Evolutionary conservation across 2,113 vertebrate genomes (phyloP), one percentile per base, ranked within the genome.

Genomic region (Rallus limicola): DNA sequence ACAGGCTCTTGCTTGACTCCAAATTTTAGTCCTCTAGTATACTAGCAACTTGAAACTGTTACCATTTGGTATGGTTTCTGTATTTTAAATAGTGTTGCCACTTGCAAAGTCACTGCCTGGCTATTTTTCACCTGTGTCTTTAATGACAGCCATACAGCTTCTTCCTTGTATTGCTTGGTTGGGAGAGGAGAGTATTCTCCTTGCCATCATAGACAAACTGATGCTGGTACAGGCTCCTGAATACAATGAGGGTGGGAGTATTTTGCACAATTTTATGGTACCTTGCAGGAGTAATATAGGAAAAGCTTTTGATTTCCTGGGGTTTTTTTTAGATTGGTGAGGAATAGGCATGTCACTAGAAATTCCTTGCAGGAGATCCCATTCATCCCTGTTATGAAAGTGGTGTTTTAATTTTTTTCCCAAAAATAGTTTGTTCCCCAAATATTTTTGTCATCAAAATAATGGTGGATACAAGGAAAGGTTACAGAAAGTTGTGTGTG

Each of bases 191-290:
- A 9, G 5, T 56, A 4, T 75, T 77, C 34, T 9, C 5, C 23
- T 67, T 82, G 31, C 28, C 9, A 9, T 79, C 5, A 0, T 12
- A 40, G 33, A 10, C 38, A 28, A 79, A 11, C n/a, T 12, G 44
- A 5, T n/a, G 53, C 23, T 64, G 26, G 5, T 31, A 1, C 20
- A 9, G 42, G 7, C 28, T 53, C 21, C 38, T 26, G 29, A 71
- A 16, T 56, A 10, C 34, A 1, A 0, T 6, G 3, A 4, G 12
- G 34, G 13, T 8, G 11, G 28, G 13, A 67, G 18, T 48, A 18
- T 72, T 84, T 72, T 78, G 16, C 69, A 26, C 34, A 44, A 14
- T 38, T 82, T 2, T n/a, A 1, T 34, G 79, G 44, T 48, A 52
- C 34, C 8, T 23, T 78, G 21, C 8, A 77, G 59, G n/a, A 55